These are phyloP conservation scores for Mormyrus lacerda DNA, from an alignment of 2,113 vertebrate genomes.

Conservation along the genomic window DNA sequence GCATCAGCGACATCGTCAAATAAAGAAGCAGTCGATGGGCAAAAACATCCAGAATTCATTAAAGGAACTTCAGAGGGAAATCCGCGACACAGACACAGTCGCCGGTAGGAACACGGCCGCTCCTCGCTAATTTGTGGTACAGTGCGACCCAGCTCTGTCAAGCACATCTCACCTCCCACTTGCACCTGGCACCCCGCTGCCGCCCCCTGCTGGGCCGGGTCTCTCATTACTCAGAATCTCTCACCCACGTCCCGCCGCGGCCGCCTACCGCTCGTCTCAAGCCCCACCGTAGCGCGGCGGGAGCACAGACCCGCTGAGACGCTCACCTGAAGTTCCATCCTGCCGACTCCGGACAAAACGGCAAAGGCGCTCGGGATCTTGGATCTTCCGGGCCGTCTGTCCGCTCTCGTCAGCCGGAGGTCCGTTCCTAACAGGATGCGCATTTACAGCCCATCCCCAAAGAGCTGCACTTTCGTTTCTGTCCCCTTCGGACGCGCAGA, in stretches of 20 bases:
- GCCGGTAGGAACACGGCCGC: background rate
- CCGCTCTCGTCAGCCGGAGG: background rate
- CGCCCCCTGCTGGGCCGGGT: constrained; percentile 8
- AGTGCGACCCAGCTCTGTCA: background rate
- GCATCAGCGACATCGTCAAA: background rate
- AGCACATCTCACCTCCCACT: constrained; percentile 15
- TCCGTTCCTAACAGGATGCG: background rate
- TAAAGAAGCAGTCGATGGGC: background rate
- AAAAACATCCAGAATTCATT: background rate
- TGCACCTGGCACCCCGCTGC: constrained; percentile 3
- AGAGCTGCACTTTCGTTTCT: background rate
- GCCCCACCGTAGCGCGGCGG: background rate
- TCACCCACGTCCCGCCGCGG: background rate
- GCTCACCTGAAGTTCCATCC: background rate
- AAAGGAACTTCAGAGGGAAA: background rate
- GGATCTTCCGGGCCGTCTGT: background rate
- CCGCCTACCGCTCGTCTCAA: background rate
- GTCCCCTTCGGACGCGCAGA: background rate
- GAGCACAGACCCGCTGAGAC: background rate
- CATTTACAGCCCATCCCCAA: background rate
- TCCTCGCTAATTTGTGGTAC: background rate
- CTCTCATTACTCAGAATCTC: constrained; percentile 5
- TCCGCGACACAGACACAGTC: background rate
- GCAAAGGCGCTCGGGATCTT: background rate
- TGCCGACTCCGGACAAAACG: background rate